Evolutionary conservation across 1,140 invertebrate genomes (phyloP).

Genomic region (Macrotrachela quadricornifera): DNA sequence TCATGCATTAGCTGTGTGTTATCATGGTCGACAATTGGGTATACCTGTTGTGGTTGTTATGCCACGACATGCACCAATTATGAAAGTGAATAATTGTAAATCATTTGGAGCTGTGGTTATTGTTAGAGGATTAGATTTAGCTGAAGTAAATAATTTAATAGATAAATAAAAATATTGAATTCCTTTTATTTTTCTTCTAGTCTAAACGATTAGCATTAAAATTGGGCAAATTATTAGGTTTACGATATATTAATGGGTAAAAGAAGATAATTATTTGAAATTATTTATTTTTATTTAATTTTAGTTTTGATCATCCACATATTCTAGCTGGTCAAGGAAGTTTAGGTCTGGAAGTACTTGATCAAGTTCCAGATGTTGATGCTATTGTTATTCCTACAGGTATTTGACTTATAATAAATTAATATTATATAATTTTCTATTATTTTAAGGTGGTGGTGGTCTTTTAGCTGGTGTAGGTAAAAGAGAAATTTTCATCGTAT

Average conservation of each 20-base stretch:
- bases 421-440: too few relatives aligned
- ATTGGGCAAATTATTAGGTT: neutral
- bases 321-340: slow-evolving; percentile 82
- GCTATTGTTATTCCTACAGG: slow-evolving; percentile 46
- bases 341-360: slow-evolving; percentile 66
- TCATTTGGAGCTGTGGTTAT: slow-evolving; percentile 62
- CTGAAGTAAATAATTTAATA: slow-evolving; percentile 31
- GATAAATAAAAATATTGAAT: too few relatives aligned
- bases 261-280: neutral
- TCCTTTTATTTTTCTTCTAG: too few relatives aligned
- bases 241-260: slow-evolving; percentile 8
- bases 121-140: slow-evolving; percentile 59
- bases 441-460: slow-evolving; percentile 46
- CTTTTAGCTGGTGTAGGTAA: slow-evolving; percentile 51
- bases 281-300: neutral
- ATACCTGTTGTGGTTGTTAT: slow-evolving; percentile 76
- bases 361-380: slow-evolving; percentile 42
- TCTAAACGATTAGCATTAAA: slow-evolving; percentile 7
- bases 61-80: slow-evolving; percentile 62
- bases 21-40: slow-evolving; percentile 55
- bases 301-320: slow-evolving; percentile 67
- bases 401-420: too few relatives aligned
- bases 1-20: slow-evolving; percentile 64
- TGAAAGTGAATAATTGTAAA: slow-evolving; percentile 70
- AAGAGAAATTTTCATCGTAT: too few relatives aligned